Percentiles rank a stretch among this genome's conserved stretches.
These are phyloP conservation scores for Melangyna quadrimaculata DNA, from an alignment of 2,888 invertebrate species.

Conservation along the genomic window DNA sequence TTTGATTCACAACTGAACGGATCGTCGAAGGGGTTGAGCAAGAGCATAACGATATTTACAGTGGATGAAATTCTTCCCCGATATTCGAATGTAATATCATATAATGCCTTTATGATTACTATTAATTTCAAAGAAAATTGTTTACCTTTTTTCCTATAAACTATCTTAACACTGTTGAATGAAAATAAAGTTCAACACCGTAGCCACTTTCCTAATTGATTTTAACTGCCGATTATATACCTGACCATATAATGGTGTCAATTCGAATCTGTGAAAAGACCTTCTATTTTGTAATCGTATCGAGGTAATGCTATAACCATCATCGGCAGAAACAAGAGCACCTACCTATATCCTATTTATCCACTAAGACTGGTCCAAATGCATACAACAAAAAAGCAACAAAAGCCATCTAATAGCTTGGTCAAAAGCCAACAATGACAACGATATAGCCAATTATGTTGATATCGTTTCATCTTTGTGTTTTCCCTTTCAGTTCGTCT, in stretches of 20 bases:
- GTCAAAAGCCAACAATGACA: neutral
- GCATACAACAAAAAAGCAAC: neutral
- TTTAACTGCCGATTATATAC: neutral
- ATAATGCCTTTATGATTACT: too few relatives aligned
- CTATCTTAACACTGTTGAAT: neutral
- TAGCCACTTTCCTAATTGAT: neutral
- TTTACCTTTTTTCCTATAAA: too few relatives aligned
- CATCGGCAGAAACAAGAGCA: neutral
- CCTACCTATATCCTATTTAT: too few relatives aligned
- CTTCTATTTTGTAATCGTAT: neutral
- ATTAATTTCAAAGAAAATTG: too few relatives aligned
- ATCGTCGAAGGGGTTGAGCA: too few relatives aligned
- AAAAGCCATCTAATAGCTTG: neutral
- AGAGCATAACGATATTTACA: too few relatives aligned
- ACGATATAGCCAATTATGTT: constrained; percentile 5
- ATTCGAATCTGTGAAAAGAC: neutral
- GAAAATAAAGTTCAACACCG: neutral
- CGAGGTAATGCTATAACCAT: neutral
- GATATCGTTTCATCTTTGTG: neutral
- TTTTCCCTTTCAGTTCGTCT: neutral
- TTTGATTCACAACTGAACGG: too few relatives aligned
- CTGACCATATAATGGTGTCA: neutral
- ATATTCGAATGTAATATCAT: too few relatives aligned
- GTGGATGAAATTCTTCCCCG: too few relatives aligned
- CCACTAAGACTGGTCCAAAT: neutral